Percentiles rank a stretch among this genome's conserved stretches.
Evolutionary conservation across 2,888 invertebrate species (phyloP).

Genomic region (Lissocephala sabroskyi): DNA sequence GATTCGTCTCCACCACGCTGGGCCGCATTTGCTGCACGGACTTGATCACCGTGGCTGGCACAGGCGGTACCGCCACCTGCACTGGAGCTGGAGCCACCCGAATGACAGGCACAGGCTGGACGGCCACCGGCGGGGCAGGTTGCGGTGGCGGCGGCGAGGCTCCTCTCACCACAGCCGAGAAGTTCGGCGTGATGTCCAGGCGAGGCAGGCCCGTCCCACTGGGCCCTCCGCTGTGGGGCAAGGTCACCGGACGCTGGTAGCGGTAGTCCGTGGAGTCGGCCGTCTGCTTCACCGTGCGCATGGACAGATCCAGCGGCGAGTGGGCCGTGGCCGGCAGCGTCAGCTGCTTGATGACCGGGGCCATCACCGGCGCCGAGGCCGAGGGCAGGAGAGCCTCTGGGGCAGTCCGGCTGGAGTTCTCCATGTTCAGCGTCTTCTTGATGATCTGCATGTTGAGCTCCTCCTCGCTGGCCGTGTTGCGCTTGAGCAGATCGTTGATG

Average conservation of each 20-base stretch:
- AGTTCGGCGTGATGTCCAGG: constrained; percentile 86
- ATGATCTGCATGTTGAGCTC: constrained; percentile 71
- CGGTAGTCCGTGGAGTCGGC: constrained; percentile 85
- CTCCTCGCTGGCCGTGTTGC: constrained; percentile 68
- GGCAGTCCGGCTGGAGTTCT: constrained; percentile 22
- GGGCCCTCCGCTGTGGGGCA: neutral
- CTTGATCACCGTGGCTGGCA: constrained; percentile 39
- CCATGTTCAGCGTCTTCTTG: constrained; percentile 69
- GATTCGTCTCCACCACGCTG: constrained; percentile 66
- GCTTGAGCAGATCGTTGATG: constrained; percentile 65
- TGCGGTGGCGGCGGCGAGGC: constrained; percentile 1
- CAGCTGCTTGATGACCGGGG: constrained; percentile 4
- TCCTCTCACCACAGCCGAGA: constrained; percentile 66
- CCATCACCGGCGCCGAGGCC: constrained; percentile 8
- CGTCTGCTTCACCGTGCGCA: constrained; percentile 89
- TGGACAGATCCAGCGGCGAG: constrained; percentile 89
- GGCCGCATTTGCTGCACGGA: constrained; percentile 57
- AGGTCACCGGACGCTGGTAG: constrained; percentile 29
- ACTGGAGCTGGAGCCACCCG: constrained; percentile 26
- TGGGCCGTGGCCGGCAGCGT: constrained; percentile 17
- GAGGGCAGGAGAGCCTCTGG: neutral
- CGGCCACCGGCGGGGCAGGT: constrained; percentile 1
- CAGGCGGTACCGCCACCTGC: constrained; percentile 7
- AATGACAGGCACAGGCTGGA: constrained; percentile 29
- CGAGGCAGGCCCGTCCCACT: constrained; percentile 76